A percentile compares a stretch with the other conserved stretches of the same genome.
phyloP scores from a whole-genome alignment of 1,140 invertebrate species.

The Rhizoglyphus robini region DNA sequence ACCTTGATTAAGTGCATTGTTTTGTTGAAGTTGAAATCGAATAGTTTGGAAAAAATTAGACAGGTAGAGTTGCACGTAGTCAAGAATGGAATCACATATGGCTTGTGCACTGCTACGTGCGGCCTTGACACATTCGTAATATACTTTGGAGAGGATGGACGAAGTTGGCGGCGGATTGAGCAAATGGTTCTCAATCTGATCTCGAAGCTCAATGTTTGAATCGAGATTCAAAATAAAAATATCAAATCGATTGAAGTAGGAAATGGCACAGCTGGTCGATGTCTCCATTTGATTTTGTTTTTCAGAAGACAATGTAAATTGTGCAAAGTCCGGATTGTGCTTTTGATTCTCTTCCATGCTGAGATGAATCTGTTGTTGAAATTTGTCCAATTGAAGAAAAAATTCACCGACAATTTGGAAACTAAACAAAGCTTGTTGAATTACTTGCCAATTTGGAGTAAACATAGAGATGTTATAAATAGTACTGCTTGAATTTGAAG shows the following conservation, averaged over 20 bases:
- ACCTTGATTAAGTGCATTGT: background rate
- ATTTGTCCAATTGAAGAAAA: slow-evolving; percentile 28
- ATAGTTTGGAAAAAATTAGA: background rate
- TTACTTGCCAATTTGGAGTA: slow-evolving; percentile 33
- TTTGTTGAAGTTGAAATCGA: background rate
- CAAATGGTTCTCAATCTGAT: background rate
- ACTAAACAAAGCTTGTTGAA: slow-evolving; percentile 35
- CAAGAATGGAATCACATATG: background rate
- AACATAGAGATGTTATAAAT: background rate
- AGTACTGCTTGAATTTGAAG: background rate
- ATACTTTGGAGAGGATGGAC: background rate
- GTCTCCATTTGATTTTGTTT: background rate
- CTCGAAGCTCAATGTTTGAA: background rate
- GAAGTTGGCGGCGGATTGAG: background rate
- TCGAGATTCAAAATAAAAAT: slow-evolving; percentile 12
- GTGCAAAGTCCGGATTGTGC: background rate
- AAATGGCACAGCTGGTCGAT: background rate
- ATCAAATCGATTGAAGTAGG: background rate
- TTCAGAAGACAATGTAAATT: too few species aligned
- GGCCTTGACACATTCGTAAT: background rate
- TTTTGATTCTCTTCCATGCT: background rate
- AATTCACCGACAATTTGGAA: slow-evolving; percentile 35
- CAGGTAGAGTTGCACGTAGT: background rate
- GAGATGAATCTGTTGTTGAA: slow-evolving; percentile 14
- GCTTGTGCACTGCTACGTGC: background rate